phyloP scores from a whole-genome alignment of 2,797 vertebrate genomes.

The Sebastes trivittatus region DNA sequence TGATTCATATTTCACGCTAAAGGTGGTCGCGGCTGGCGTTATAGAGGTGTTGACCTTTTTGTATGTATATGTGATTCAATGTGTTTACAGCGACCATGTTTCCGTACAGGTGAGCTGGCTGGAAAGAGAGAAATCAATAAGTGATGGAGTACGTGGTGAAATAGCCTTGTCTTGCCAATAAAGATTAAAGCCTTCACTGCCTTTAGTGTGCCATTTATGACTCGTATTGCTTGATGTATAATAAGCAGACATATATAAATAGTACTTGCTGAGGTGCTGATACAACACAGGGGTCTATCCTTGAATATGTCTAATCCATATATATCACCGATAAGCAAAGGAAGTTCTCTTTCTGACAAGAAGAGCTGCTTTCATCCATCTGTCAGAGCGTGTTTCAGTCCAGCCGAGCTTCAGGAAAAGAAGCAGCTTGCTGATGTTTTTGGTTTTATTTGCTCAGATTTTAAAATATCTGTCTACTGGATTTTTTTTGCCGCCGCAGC shows the following conservation, averaged over 20 bases:
- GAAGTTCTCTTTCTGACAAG: not conserved
- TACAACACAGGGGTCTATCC: not conserved
- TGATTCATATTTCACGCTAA: slow-evolving; percentile 47
- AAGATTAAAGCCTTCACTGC: slow-evolving; percentile 10
- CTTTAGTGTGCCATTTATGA: not conserved
- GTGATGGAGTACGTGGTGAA: slow-evolving; percentile 7
- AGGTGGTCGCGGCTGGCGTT: not conserved
- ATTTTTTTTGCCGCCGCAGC: not conserved
- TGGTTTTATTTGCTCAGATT: not conserved
- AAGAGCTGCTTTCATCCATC: not conserved
- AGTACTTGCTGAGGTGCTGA: not conserved
- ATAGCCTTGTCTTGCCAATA: not conserved
- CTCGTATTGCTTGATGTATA: not conserved
- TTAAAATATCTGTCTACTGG: not conserved
- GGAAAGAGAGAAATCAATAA: slow-evolving; percentile 15
- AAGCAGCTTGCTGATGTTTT: not conserved
- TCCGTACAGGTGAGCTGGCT: not conserved
- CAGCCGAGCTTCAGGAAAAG: not conserved
- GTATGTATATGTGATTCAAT: not conserved
- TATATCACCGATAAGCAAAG: not conserved
- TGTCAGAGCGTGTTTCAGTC: not conserved
- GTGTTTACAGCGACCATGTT: slow-evolving; percentile 9
- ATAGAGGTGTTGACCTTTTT: slow-evolving; percentile 16
- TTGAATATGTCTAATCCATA: not conserved
- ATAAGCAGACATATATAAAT: not conserved